Conservation (phyloP, 2,113 vertebrate genomes). For the Serilophus lunatus region DNA sequence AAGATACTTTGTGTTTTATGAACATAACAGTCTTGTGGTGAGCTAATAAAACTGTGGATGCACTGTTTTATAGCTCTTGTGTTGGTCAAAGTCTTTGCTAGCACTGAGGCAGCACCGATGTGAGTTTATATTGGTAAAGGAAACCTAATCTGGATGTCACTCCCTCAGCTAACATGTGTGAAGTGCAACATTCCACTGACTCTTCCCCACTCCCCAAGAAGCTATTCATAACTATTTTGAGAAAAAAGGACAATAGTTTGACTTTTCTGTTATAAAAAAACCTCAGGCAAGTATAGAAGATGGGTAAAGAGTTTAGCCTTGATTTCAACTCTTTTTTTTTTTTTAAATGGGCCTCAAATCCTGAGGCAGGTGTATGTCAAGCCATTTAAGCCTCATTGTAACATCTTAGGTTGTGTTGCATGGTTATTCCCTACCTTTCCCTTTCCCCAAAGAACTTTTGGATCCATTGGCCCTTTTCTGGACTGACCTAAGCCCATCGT, state of each 20-base stretch:
- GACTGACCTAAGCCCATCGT: rapidly evolving
- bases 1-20: neutral
- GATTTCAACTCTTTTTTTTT: neutral
- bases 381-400: neutral
- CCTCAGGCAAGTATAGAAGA: neutral
- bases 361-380: rapidly evolving
- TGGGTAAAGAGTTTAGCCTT: neutral
- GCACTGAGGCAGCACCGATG: neutral
- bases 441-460: neutral
- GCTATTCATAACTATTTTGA: neutral
- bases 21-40: neutral
- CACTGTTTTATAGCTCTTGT: neutral
- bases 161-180: neutral
- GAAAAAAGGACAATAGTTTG: neutral
- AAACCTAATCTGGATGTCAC: neutral
- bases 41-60: neutral
- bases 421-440: neutral
- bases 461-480: neutral
- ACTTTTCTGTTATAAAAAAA: neutral
- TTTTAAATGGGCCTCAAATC: neutral
- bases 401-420: rapidly evolving
- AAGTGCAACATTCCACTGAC: neutral
- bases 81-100: neutral
- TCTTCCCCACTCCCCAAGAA: neutral
- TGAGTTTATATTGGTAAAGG: neutral